Evolutionary conservation across 2,113 vertebrate species (phyloP).

Genomic region (Xiphorhynchus elegans): DNA sequence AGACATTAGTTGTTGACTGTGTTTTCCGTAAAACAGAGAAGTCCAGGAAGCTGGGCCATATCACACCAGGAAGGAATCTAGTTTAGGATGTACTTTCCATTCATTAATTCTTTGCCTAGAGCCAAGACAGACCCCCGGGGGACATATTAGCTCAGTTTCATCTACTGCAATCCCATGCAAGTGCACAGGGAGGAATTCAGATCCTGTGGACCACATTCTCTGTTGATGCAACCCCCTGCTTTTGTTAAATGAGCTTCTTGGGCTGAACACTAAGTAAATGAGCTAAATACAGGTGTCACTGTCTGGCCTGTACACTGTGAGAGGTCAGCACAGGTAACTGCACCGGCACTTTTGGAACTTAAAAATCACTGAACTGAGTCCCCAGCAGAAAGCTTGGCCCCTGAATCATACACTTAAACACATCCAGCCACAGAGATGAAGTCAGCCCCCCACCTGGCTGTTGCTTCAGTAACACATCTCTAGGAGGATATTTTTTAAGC

Average conservation of each 20-base stretch:
- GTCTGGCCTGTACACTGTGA: background rate
- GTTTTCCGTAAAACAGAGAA: background rate
- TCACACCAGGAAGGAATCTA: background rate
- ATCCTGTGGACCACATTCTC: background rate
- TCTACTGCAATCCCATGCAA: background rate
- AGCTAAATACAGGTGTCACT: background rate
- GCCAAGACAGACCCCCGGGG: background rate
- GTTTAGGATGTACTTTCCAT: background rate
- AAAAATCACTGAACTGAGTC: background rate
- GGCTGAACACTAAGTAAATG: background rate
- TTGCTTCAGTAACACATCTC: conserved; percentile 48
- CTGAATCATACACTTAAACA: background rate
- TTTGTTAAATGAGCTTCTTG: background rate
- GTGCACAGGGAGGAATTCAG: background rate
- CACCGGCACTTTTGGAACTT: background rate
- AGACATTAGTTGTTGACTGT: background rate
- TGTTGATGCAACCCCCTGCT: background rate
- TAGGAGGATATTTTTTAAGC: conserved; percentile 13
- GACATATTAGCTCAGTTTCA: background rate
- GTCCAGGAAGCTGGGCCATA: background rate
- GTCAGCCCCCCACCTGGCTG: conserved; percentile 4
- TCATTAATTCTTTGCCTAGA: conserved; percentile 1
- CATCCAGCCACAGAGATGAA: background rate
- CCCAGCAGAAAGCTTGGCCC: background rate
- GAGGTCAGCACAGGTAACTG: background rate